These are phyloP conservation scores for Coleophora flavipennella DNA, from an alignment of 2,888 invertebrate species.

Conservation along the genomic window DNA sequence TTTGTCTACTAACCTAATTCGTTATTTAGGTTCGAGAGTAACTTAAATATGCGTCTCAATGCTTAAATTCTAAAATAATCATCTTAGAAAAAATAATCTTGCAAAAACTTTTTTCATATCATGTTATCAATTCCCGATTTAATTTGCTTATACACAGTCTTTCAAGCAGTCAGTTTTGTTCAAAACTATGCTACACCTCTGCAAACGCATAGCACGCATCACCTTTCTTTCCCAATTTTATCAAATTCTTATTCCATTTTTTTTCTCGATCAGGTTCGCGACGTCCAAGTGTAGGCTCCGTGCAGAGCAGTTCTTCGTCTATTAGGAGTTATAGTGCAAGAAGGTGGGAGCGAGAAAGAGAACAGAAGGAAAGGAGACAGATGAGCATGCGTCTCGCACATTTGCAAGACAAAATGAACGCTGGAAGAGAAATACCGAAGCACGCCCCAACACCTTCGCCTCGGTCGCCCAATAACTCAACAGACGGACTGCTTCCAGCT, in stretches of 20 bases:
- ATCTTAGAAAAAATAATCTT: too few relatives aligned
- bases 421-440: conserved; percentile 59
- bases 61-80: too few relatives aligned
- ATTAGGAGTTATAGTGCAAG: conserved; percentile 86
- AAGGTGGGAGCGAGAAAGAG: conserved; percentile 84
- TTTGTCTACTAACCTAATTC: too few relatives aligned
- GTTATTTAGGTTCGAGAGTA: too few relatives aligned
- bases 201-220: conserved; percentile 16
- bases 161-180: neutral
- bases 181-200: conserved; percentile 11
- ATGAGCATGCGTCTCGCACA: conserved; percentile 84
- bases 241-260: neutral
- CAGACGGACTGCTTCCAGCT: conserved; percentile 86
- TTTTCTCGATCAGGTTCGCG: conserved; percentile 78
- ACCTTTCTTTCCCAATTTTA: conserved; percentile 3
- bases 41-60: too few relatives aligned
- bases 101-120: too few relatives aligned
- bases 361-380: conserved; percentile 86
- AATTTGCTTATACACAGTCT: neutral
- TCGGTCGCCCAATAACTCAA: conserved; percentile 83
- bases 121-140: too few relatives aligned
- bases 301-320: conserved; percentile 88
- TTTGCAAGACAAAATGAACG: conserved; percentile 75
- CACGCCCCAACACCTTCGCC: conserved; percentile 80
- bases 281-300: conserved; percentile 89